Evolutionary conservation across 2,888 invertebrate species (phyloP).

Genomic region (Archips crataeganus): DNA sequence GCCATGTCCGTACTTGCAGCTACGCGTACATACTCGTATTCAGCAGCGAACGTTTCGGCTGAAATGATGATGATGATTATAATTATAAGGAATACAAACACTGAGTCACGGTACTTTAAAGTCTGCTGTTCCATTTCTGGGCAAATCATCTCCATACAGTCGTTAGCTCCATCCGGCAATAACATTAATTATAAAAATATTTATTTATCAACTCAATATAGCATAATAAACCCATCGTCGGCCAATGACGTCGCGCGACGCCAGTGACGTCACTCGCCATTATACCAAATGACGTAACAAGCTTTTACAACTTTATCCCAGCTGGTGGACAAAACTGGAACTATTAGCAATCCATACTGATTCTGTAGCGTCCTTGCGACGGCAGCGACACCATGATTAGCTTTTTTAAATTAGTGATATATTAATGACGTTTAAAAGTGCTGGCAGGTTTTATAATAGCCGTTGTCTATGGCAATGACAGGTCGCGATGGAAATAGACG

Average conservation of each 20-base stretch:
- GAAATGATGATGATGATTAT: no score
- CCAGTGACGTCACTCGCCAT: constrained; percentile 22
- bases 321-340: not conserved
- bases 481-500: constrained; percentile 14
- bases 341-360: not conserved
- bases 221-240: constrained; percentile 16
- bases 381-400: not conserved
- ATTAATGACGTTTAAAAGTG: constrained; percentile 14
- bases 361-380: not conserved
- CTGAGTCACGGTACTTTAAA: constrained; percentile 1
- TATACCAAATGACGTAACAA: constrained; percentile 21
- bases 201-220: constrained; percentile 7
- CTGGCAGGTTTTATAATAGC: constrained; percentile 27
- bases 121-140: not conserved
- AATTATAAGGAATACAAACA: not conserved
- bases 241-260: constrained; percentile 7
- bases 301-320: constrained; percentile 4
- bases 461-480: constrained; percentile 16
- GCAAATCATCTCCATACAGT: not conserved
- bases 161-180: constrained; percentile 14
- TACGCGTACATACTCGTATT: no score
- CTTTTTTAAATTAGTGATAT: not conserved
- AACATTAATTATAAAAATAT: constrained; percentile 15
- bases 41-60: no score
- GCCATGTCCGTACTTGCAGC: no score